Base-by-base conservation (phyloP, 2,797 vertebrate genomes). In the Gila robusta region DNA sequence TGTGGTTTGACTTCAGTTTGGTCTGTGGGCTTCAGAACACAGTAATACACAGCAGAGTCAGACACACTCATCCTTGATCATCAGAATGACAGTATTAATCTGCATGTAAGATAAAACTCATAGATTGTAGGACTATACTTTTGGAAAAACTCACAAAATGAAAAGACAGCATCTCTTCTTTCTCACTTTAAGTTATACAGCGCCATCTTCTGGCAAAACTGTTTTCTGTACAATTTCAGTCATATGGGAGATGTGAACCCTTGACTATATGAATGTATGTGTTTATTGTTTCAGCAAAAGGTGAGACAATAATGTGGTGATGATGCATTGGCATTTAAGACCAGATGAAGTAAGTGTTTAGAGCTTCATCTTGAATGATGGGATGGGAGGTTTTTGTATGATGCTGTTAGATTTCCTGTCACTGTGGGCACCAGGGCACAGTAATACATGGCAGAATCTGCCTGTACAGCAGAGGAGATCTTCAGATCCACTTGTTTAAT, bases 41-140 rank as follows among this genome's bases (percentile, higher is more conserved):
- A 72, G 19, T 44, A 44, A 21, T 72, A 72, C 70, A 72, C 5
- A 72, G 41, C 70, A 44, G 39, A 72, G 59, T 80, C 78, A 26
- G 78, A 41, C 2, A 66, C 23, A 41, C 39, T 0, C 39, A 41
- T 6, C n/a, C n/a, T n/a, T n/a, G n/a, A n/a, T n/a, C n/a, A n/a
- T n/a, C n/a, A n/a, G n/a, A n/a, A n/a, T n/a, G n/a, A n/a, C n/a
- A n/a, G 3, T 37, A 37, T 37, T 37, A 37, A 37, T 37, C 37
- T 39, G 37, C 5, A 39, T 39, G 7, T 39, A 37, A 37, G 7
- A 39, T 39, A 8, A 39, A 39, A 39, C 39, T 39, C 39, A 37
- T 37, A 37, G 37, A 37, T 37, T 37, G 37, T 6, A 6, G 37
- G 37, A 35, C 3, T 35, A 35, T 35, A 6, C 37, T 37, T 37